Percentiles rank a stretch among this genome's conserved stretches.
These are phyloP conservation scores for Campoletis sonorensis DNA, from an alignment of 1,140 invertebrate genomes.

Conservation along the genomic window DNA sequence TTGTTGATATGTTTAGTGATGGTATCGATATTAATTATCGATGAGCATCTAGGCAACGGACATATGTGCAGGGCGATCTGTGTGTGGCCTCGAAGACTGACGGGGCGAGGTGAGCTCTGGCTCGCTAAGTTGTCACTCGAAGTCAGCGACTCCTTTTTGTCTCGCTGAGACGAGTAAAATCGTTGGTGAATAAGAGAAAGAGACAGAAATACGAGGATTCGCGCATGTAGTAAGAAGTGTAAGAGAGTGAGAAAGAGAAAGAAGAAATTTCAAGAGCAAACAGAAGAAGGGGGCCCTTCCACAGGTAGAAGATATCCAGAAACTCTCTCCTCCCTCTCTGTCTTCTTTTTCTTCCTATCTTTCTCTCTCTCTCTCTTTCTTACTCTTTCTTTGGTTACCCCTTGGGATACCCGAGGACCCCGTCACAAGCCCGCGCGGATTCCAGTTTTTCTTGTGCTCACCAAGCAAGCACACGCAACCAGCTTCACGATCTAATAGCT, in stretches of 20 bases:
- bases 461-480: conserved; percentile 62
- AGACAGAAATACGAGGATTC: neutral
- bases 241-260: conserved; percentile 25
- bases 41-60: neutral
- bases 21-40: conserved; percentile 41
- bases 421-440: conserved; percentile 67
- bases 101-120: conserved; percentile 68
- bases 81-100: conserved; percentile 67
- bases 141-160: conserved; percentile 68
- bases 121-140: conserved; percentile 74
- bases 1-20: neutral
- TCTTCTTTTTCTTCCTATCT: neutral
- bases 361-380: neutral
- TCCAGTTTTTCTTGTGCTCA: conserved; percentile 68
- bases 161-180: conserved; percentile 11
- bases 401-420: conserved; percentile 55
- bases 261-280: conserved; percentile 38
- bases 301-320: conserved; percentile 38
- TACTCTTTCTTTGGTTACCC: conserved; percentile 51
- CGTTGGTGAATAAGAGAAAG: conserved; percentile 1
- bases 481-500: conserved; percentile 70
- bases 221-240: neutral
- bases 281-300: conserved; percentile 18
- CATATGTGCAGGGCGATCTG: conserved; percentile 56
- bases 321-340: conserved; percentile 1